A percentile compares a stretch with the other conserved stretches of the same genome.
Conservation (phyloP, 2,113 vertebrate genomes). For the Hippocampus barbouri region DNA sequence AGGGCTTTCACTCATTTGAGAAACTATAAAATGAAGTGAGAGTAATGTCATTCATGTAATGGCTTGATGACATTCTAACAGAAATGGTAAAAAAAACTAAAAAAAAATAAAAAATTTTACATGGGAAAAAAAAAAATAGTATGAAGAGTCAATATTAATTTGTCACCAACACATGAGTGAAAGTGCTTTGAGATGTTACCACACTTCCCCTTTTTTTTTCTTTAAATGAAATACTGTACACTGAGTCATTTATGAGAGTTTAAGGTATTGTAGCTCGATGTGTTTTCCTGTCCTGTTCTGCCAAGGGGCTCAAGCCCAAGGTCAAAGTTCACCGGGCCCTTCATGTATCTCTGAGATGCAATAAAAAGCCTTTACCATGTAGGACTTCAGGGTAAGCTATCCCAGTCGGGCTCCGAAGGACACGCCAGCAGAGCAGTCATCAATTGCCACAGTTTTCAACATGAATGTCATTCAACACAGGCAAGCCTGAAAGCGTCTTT, state of each 20-base stretch:
- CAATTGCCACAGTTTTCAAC: constrained; percentile 38
- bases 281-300: constrained; percentile 42
- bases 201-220: constrained; percentile 34
- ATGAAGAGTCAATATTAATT: constrained; percentile 16
- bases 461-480: constrained; percentile 55
- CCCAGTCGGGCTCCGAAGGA: constrained; percentile 25
- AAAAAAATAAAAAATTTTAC: constrained; percentile 40
- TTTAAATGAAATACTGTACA: constrained; percentile 38
- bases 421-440: constrained; percentile 27
- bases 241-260: constrained; percentile 47
- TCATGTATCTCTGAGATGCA: constrained; percentile 59
- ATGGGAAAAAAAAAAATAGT: constrained; percentile 2
- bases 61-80: constrained; percentile 41
- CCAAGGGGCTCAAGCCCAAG: constrained; percentile 62
- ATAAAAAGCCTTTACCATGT: constrained; percentile 59
- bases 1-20: constrained; percentile 64
- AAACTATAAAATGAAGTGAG: constrained; percentile 43
- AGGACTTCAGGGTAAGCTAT: constrained; percentile 35
- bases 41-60: constrained; percentile 28
- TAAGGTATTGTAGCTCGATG: constrained; percentile 31
- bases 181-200: constrained; percentile 30
- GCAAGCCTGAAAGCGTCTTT: constrained; percentile 6
- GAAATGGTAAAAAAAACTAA: too few species aligned
- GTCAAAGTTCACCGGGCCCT: constrained; percentile 65
- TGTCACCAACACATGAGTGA: constrained; percentile 18